phyloP scores from a whole-genome alignment of 1,140 invertebrate genomes.

The Saccostrea cuccullata region DNA sequence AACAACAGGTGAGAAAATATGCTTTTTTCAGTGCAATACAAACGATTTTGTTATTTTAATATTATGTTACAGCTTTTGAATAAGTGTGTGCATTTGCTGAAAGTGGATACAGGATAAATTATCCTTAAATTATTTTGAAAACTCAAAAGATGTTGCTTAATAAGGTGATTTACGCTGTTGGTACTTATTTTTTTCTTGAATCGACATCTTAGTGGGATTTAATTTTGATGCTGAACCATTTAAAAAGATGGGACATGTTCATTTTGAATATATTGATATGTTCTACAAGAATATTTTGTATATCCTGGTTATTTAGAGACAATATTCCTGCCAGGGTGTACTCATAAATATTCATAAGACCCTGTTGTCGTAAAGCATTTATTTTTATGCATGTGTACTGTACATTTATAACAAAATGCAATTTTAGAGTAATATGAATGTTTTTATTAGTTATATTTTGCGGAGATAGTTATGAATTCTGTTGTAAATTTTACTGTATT shows the following conservation, averaged over 20 bases:
- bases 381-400: not conserved
- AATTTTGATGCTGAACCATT: not conserved
- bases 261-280: no score
- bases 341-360: conserved; percentile 22
- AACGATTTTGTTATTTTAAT: not conserved
- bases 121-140: not conserved
- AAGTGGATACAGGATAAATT: not conserved
- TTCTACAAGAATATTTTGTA: not conserved
- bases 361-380: not conserved
- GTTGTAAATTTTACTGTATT: not conserved
- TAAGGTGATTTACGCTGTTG: not conserved
- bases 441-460: not conserved
- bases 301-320: not conserved
- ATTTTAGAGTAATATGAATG: not conserved
- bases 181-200: not conserved
- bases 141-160: no score
- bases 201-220: not conserved
- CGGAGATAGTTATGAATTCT: not conserved
- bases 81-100: not conserved
- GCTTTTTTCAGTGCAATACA: not conserved
- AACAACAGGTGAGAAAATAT: conserved; percentile 39
- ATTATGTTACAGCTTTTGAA: not conserved
- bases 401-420: not conserved
- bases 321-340: conserved; percentile 9
- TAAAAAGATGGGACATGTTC: not conserved